Evolutionary conservation across 2,888 invertebrate genomes (phyloP).

Genomic region (Helleia helle): DNA sequence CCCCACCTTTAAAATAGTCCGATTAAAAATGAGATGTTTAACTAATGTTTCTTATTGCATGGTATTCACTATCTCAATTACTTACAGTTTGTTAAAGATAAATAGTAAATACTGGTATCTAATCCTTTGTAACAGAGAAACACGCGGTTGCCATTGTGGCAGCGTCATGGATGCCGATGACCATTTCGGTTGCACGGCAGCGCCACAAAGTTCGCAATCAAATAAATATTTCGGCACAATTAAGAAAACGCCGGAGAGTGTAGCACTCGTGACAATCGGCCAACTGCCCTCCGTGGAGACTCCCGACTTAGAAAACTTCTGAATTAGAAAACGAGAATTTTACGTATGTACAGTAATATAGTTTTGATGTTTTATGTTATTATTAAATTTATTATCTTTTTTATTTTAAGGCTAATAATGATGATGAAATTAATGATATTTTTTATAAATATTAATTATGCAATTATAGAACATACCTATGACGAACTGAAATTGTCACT

Average conservation of each 20-base stretch:
- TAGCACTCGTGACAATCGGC: slow-evolving; percentile 68
- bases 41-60: too few species aligned
- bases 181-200: slow-evolving; percentile 68
- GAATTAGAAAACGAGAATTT: too few species aligned
- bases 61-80: background rate
- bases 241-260: slow-evolving; percentile 71
- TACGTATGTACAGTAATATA: too few species aligned
- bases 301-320: slow-evolving; percentile 24
- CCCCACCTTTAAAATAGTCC: too few species aligned
- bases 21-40: too few species aligned
- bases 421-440: too few species aligned
- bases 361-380: too few species aligned
- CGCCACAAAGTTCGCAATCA: slow-evolving; percentile 69
- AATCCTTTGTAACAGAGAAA: slow-evolving; percentile 34
- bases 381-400: too few species aligned
- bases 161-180: slow-evolving; percentile 61
- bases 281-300: slow-evolving; percentile 42
- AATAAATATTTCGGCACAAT: slow-evolving; percentile 75
- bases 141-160: slow-evolving; percentile 50
- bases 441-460: too few species aligned
- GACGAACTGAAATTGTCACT: too few species aligned
- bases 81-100: slow-evolving; percentile 11
- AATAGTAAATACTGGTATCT: slow-evolving; percentile 23
- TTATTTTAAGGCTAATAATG: too few species aligned
- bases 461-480: too few species aligned